Conservation (phyloP, 2,797 vertebrate genomes). For the Lycodopsis pacificus region DNA sequence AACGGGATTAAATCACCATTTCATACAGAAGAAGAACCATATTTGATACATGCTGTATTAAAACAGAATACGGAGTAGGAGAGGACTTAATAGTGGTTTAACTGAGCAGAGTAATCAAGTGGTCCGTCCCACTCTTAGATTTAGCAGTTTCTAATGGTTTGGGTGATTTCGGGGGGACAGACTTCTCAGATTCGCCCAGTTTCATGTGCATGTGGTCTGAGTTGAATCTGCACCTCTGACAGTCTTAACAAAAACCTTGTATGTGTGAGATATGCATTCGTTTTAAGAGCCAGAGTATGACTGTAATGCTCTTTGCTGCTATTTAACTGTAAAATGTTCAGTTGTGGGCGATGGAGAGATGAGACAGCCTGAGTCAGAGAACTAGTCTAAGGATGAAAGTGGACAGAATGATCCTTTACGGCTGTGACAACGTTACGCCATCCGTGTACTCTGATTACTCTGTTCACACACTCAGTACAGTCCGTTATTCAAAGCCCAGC, state of each 20-base stretch:
- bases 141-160: neutral
- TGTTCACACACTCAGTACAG: neutral
- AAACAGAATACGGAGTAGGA: neutral
- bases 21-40: no score
- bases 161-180: neutral
- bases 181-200: neutral
- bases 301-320: neutral
- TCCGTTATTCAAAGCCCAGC: neutral
- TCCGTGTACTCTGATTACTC: neutral
- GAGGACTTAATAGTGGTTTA: neutral
- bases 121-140: neutral
- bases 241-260: neutral
- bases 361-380: neutral
- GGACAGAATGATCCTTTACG: neutral
- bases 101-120: neutral
- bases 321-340: neutral
- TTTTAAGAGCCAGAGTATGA: neutral
- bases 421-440: neutral
- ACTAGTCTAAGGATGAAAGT: neutral
- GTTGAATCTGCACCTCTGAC: neutral
- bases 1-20: neutral
- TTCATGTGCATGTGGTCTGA: neutral
- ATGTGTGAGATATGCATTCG: neutral
- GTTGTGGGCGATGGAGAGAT: neutral
- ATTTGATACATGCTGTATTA: neutral